Evolutionary conservation across 2,113 vertebrate genomes (phyloP), one percentile per base, ranked within the genome.

Genomic region (Atlantisia rogersi): DNA sequence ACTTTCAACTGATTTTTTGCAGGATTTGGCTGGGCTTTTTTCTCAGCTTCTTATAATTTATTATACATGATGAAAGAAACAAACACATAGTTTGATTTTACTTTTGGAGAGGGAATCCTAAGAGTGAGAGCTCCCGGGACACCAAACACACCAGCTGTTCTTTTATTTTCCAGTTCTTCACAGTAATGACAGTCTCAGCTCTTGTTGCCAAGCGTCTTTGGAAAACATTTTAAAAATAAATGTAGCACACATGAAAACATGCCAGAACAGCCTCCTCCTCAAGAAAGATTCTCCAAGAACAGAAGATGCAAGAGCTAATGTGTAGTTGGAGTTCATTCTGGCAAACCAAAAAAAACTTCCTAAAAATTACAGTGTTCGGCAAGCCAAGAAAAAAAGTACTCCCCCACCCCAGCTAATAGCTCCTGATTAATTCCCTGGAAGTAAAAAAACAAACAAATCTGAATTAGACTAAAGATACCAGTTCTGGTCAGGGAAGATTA

Each of bases 141-240:
- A 92, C 85, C 56, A 85, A 90, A 91, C 60, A 78, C 50, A 83
- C 80, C 94, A 95, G 90, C 75, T 94, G 82, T 76, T 96, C 64
- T 68, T 78, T 76, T 96, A 69, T 82, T 91, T 84, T 40, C 12
- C 67, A 7, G 5, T 68, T 71, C 68, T 76, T 88, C 88, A 76
- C 53, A 85, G 44, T 79, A 94, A 86, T 56, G 73, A 93, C 79
- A 83, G 52, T 65, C 80, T 91, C 83, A 62, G 67, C 31, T 76
- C 62, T 60, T 40, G 62, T 65, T 94, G 91, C 92, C 92, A 94
- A 88, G 70, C 40, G 5, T 69, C 59, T 90, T 93, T 71, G 46
- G 86, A 92, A 92, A 94, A 86, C 44, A 42, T 84, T 94, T 96
- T 78, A 62, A 75, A 92, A 92, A 88, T 86, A 94, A 91, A 84